Evolutionary conservation across 2,113 vertebrate species (phyloP), one percentile per base, ranked within the genome.

Genomic region (Tautogolabrus adspersus): DNA sequence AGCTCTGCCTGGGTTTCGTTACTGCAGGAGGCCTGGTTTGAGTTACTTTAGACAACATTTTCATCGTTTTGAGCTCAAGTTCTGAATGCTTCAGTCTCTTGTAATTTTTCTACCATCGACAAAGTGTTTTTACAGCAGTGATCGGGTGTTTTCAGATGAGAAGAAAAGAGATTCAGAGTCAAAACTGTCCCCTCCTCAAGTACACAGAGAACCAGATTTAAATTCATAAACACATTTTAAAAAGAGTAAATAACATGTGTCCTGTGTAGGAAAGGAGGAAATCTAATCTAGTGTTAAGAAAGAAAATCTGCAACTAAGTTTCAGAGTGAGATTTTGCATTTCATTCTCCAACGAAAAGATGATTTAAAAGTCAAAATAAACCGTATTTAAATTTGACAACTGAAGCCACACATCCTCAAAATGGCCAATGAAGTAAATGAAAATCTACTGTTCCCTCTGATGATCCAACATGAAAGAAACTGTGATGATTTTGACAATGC

Each of bases 391-490:
- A 64, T 85, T 75, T 75, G 65, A 85, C 87, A 84, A 82, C 57
- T 1, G 13, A 75, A 83, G 79, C 69, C 63, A 71, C 79, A 75
- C 56, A 30, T 87, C 47, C 46, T 77, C 11, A 75, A 84, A 77
- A 81, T 79, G 63, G 70, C 67, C 67, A 12, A 40, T 61, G 61
- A 75, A 62, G 60, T 22, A 72, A 77, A 58, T 60, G 64, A 83
- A 77, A 85, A 73, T 9, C 68, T 69, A 34, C 69, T 88, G 84
- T 85, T 88, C 88, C 90, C 90, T 82, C 51, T 77, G 64, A 78
- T 23, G 64, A 66, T 26, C 62, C 74, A 77, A 73, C 58, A 61
- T 72, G 55, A 15, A 21, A 71, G 38, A 73, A 59, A 62, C 46
- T 49, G 38, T 56, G 49, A 8, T 11, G 44, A 68, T 46, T 75